phyloP scores from a whole-genome alignment of 2,113 vertebrate genomes.

The Felis chaus region DNA sequence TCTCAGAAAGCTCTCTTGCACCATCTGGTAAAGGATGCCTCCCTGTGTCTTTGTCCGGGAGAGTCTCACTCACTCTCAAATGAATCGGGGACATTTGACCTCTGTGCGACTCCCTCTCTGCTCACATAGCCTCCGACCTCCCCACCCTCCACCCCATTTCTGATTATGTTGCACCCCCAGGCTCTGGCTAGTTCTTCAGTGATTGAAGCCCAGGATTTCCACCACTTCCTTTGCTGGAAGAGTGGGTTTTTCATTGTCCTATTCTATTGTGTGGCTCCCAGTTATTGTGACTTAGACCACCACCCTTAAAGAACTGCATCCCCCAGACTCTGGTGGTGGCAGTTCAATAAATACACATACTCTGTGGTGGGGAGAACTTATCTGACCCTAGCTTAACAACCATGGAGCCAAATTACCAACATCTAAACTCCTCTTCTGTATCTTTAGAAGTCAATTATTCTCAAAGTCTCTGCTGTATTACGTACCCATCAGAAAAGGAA shows the following conservation, averaged over 20 bases:
- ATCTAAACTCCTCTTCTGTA: not conserved
- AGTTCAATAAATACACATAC: not conserved
- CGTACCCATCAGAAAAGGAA: not conserved
- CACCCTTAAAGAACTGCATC: not conserved
- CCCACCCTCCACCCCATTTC: not conserved
- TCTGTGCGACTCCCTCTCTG: conserved; percentile 36
- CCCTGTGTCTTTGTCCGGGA: conserved; percentile 57
- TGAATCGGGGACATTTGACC: conserved; percentile 71
- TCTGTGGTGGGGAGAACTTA: not conserved
- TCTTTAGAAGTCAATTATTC: not conserved
- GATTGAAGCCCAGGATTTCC: conserved; percentile 54
- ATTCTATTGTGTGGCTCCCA: conserved; percentile 1
- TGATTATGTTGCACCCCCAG: not conserved
- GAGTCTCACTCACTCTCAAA: conserved; percentile 56
- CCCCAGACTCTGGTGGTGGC: not conserved
- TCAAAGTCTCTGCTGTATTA: not conserved
- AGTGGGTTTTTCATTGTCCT: conserved; percentile 46
- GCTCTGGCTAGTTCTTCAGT: conserved; percentile 32
- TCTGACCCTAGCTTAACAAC: not conserved
- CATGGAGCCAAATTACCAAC: not conserved
- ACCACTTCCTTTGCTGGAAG: conserved; percentile 43
- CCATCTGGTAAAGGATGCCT: conserved; percentile 42
- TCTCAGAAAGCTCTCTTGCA: not conserved
- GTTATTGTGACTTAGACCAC: not conserved
- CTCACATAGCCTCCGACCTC: not conserved